Base-by-base conservation (phyloP, 2,797 vertebrate species). In the Odontamblyopus lacepedii region DNA sequence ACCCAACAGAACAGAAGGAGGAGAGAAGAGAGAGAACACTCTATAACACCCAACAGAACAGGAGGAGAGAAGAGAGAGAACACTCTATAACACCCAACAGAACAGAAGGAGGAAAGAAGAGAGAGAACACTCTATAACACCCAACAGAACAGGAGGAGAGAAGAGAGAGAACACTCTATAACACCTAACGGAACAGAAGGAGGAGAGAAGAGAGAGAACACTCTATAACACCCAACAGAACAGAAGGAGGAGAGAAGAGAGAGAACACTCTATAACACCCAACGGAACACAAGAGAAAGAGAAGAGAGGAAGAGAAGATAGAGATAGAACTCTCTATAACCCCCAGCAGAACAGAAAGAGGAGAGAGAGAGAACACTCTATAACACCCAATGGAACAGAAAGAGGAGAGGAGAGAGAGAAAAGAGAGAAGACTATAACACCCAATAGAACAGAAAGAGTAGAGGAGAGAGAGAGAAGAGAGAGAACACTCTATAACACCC, bases 41-140 rank as follows among this genome's bases (percentile, higher is more conserved):
- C 81, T 78, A 84, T 75, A 78, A 67, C 63, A 76, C 75, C 78
- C 56, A 35, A 55, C 44, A 38, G 48, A 27, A 38, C 2, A 38
- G 35, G 9, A 35, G 35, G 9, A 9, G 9, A 8, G 2, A 8
- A 38, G 35, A 35, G 32, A 35, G 32, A 35, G 5, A 35, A 35
- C 32, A 35, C 32, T 35, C 32, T 35, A 6, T 35, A 35, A 23
- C 23, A 23, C 23, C 23, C 23, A 23, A 23, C 23, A 23, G 23
- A 23, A 30, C 30, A 30, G 30, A 30, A 30, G 30, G 78, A 73
- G 53, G 70, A 32, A 68, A 56, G 74, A 72, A 64, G 71, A 63
- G 74, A 66, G 75, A 57, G 1, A 84, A 74, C 80, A 85, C 78
- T 89, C 81, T 78, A 84, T 75, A 78, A 67, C 63, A 76, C 75